Evolutionary conservation across 2,113 vertebrate genomes (phyloP).

Genomic region (Nanorana parkeri): DNA sequence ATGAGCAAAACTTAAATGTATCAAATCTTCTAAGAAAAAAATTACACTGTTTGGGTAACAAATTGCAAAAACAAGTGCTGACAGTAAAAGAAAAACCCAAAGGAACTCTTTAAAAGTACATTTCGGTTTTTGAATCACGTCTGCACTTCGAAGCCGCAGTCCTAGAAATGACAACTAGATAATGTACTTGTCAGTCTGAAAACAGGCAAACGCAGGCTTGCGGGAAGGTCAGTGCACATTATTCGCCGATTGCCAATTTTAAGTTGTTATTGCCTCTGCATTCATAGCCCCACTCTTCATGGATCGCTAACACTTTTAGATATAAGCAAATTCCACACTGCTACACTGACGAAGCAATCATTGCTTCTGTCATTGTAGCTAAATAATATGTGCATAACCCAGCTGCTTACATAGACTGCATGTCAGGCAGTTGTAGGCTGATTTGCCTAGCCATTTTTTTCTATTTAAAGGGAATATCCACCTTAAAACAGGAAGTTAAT

Average conservation of each 20-base stretch:
- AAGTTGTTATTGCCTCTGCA: slow-evolving; percentile 13
- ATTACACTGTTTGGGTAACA: no score
- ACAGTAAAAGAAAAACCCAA: no score
- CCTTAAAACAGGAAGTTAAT: no score
- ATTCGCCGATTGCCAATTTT: slow-evolving; percentile 26
- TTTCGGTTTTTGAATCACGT: slow-evolving; percentile 9
- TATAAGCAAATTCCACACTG: slow-evolving; percentile 27
- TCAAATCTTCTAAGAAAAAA: no score
- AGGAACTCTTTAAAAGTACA: not conserved
- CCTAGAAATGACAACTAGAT: slow-evolving; percentile 26
- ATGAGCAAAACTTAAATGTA: no score
- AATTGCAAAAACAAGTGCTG: no score
- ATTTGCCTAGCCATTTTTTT: no score
- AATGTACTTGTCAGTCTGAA: slow-evolving; percentile 36
- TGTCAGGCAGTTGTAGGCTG: no score
- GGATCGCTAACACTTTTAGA: slow-evolving; percentile 18
- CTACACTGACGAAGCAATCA: slow-evolving; percentile 31
- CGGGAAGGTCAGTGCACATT: slow-evolving; percentile 31
- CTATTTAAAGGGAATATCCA: no score
- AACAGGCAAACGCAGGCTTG: slow-evolving; percentile 12
- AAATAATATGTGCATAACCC: not conserved
- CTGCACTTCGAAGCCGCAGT: not conserved
- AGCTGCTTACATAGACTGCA: not conserved
- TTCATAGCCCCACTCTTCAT: slow-evolving; percentile 8
- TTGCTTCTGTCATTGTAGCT: not conserved